Conservation (phyloP, 2,888 invertebrate species). For the Cephus runcator region DNA sequence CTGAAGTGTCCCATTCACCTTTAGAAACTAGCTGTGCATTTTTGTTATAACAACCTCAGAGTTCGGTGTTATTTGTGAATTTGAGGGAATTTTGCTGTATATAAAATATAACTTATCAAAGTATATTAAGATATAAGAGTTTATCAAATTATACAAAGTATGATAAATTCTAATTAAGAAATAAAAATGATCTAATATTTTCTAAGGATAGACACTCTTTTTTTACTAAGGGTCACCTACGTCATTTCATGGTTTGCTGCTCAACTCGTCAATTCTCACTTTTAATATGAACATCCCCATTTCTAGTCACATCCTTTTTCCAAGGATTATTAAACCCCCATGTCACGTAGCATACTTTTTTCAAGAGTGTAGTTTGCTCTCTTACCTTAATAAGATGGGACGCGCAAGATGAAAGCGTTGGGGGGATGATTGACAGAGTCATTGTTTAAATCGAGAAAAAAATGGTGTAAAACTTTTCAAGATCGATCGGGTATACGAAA, state of each 20-base stretch:
- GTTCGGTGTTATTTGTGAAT: background rate
- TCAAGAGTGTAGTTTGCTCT: background rate
- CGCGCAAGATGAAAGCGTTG: background rate
- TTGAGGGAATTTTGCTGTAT: background rate
- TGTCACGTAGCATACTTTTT: background rate
- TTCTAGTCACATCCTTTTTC: background rate
- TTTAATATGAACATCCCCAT: background rate
- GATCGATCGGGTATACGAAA: background rate
- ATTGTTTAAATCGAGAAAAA: background rate
- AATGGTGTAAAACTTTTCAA: background rate
- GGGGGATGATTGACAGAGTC: background rate
- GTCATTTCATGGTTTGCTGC: conserved; percentile 37
- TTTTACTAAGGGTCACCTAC: background rate
- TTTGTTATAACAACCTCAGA: background rate
- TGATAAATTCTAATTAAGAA: background rate
- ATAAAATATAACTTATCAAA: background rate
- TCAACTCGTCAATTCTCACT: conserved; percentile 15
- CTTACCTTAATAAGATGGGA: background rate
- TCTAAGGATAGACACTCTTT: background rate
- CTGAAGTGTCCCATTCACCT: background rate
- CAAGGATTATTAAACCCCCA: background rate
- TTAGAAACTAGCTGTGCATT: background rate
- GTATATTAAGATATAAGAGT: background rate
- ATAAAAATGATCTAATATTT: background rate
- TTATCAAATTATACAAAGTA: background rate